Base-by-base conservation (phyloP, 1,140 invertebrate species). In the Neodiprion fabricii region DNA sequence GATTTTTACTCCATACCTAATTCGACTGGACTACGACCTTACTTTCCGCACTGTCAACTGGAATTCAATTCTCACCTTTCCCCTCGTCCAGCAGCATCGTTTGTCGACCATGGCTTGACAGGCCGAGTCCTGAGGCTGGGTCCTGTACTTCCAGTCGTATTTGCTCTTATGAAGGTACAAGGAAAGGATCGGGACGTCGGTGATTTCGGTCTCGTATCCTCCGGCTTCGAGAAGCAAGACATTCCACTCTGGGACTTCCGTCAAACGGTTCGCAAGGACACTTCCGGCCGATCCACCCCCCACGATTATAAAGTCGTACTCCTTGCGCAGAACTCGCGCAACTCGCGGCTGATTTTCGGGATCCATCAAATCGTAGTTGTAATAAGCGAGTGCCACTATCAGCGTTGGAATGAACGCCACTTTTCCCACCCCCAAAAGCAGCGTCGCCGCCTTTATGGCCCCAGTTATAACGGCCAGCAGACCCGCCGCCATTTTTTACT, bases 121-220 rank as follows among this genome's bases (percentile, higher is more conserved):
- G 0, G 96, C 96, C 0, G 95, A 92, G 40, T 92, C 88, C 83
- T 96, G 95, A 0, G 96, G 94, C 80, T 96, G 94, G 0, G 96
- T 95, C 89, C 94, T 91, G 85, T 97, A 98, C 81, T 96, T 94
- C 97, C 97, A 99, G 86, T 98, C 97, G 77, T 96, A 79, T 87
- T 95, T 95, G 80, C 96, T 97, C 76, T 96, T 95, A 84, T 97
- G 96, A 67, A 98, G 89, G 81, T 96, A 96, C 5, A 96, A 85
- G 17, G 96, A 96, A 0, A 96, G 86, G 67, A 95, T 90, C 0
- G 96, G 96, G 9, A 96, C 95, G 81, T 95, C 93, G 0, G 94
- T 93, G 48, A 96, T 93, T 79, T 95, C 92, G 0, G 93, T 94
- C 79, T 97, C 96, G 72, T 95, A 94, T 0, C 94, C 95, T 1